phyloP scores from a whole-genome alignment of 2,797 vertebrate genomes.

The Scolopax rusticola region DNA sequence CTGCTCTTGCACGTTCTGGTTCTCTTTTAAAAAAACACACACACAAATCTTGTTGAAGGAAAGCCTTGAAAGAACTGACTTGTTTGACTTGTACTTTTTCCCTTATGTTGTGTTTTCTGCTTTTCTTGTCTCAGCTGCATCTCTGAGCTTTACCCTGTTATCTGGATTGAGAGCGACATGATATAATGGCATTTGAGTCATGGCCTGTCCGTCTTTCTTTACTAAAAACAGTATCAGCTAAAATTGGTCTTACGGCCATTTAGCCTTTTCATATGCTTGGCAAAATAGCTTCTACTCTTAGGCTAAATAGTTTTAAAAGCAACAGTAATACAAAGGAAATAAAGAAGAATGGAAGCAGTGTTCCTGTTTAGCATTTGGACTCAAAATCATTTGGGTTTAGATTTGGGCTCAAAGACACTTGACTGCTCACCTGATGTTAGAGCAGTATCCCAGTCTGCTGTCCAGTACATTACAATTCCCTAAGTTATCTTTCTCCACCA shows the following conservation, averaged over 20 bases:
- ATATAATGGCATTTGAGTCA: background rate
- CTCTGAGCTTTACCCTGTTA: background rate
- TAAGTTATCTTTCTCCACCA: background rate
- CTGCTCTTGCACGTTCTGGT: too few species aligned
- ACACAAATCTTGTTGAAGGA: too few species aligned
- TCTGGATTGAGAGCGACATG: background rate
- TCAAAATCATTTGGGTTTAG: too few species aligned
- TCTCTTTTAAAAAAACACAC: too few species aligned
- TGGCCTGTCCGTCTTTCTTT: background rate
- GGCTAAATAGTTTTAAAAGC: background rate
- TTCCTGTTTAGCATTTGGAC: background rate
- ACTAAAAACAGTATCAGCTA: background rate
- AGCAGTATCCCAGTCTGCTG: background rate
- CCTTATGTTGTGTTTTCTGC: background rate
- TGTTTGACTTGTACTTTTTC: background rate
- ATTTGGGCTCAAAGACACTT: background rate
- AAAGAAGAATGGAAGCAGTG: background rate
- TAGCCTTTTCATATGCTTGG: background rate
- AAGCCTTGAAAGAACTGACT: too few species aligned
- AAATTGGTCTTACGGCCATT: background rate
- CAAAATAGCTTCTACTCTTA: background rate
- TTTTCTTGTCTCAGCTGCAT: background rate
- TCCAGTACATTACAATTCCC: background rate
- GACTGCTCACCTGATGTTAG: background rate
- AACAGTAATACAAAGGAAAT: background rate